These are phyloP conservation scores for Nyctibius grandis DNA, from an alignment of 2,797 vertebrate genomes.

Conservation along the genomic window DNA sequence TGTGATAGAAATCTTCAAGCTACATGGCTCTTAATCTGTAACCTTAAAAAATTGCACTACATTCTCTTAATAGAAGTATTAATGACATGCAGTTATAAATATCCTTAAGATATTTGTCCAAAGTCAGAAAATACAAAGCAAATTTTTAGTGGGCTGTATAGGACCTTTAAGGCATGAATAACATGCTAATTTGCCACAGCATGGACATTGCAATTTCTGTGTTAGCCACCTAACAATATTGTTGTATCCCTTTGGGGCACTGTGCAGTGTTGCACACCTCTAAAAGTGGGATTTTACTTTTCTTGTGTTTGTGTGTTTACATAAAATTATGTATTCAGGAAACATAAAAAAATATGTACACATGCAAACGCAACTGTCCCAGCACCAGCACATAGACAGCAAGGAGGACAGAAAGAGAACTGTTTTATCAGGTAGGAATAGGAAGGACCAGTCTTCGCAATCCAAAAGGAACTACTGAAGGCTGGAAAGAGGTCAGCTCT, in stretches of 20 bases:
- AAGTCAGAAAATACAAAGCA: not conserved
- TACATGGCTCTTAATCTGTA: not conserved
- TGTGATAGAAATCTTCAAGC: not conserved
- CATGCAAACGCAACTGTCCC: not conserved
- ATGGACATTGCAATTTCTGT: not conserved
- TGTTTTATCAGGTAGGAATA: not conserved
- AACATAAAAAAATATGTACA: accelerated
- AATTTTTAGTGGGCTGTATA: not conserved
- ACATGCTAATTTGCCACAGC: not conserved
- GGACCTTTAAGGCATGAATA: not conserved
- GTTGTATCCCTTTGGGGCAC: not conserved
- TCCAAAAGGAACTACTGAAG: not conserved
- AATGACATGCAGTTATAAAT: not conserved
- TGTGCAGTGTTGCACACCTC: not conserved
- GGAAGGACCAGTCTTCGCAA: not conserved
- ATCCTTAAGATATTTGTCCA: not conserved
- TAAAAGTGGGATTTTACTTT: not conserved
- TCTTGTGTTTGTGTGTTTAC: not conserved
- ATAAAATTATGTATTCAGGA: not conserved
- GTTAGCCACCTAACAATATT: not conserved
- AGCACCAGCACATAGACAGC: not conserved
- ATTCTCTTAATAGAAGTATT: not conserved
- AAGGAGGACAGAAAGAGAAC: not conserved
- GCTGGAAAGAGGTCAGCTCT: not conserved
- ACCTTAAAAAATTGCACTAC: not conserved